Percentiles rank a stretch among this genome's conserved stretches.
Conservation (phyloP, 2,888 invertebrate genomes). For the Exephanes ischioxanthus region DNA sequence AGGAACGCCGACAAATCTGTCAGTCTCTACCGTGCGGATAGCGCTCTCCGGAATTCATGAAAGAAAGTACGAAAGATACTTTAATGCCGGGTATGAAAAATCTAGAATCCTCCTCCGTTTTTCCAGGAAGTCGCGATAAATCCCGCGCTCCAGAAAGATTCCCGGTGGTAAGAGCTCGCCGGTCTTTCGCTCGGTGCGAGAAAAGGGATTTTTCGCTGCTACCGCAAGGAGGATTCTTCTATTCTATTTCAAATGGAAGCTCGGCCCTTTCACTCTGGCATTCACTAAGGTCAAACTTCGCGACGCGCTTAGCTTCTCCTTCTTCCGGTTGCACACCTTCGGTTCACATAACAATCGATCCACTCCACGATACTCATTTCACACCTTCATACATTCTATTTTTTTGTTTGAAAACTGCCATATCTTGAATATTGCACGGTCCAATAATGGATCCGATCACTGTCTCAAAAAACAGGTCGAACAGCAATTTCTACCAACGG, state of each 20-base stretch:
- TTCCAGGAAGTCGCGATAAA: slow-evolving; percentile 46
- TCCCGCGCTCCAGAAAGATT: slow-evolving; percentile 32
- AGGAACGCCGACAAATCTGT: background rate
- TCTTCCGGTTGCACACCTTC: slow-evolving; percentile 3
- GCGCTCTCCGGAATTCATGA: background rate
- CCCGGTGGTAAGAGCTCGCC: slow-evolving; percentile 35
- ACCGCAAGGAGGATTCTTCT: slow-evolving; percentile 21
- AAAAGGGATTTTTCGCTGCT: slow-evolving; percentile 14
- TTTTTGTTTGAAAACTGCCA: background rate
- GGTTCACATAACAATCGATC: background rate
- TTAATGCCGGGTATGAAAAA: slow-evolving; percentile 40
- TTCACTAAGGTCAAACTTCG: slow-evolving; percentile 29
- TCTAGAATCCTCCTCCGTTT: slow-evolving; percentile 6
- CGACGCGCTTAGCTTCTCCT: slow-evolving; percentile 1
- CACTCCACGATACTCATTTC: background rate
- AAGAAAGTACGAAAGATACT: slow-evolving; percentile 17
- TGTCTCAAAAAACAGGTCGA: too few relatives aligned
- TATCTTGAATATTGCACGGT: background rate
- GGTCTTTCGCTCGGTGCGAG: slow-evolving; percentile 9
- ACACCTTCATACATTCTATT: background rate
- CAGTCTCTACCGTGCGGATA: background rate
- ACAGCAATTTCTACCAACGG: too few relatives aligned
- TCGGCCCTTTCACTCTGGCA: slow-evolving; percentile 24
- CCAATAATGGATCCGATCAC: background rate
- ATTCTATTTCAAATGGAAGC: slow-evolving; percentile 45